These are phyloP conservation scores for Bergia puertoricense DNA, from an alignment of 92 coral and sea anemone genomes.

Conservation along the genomic window DNA sequence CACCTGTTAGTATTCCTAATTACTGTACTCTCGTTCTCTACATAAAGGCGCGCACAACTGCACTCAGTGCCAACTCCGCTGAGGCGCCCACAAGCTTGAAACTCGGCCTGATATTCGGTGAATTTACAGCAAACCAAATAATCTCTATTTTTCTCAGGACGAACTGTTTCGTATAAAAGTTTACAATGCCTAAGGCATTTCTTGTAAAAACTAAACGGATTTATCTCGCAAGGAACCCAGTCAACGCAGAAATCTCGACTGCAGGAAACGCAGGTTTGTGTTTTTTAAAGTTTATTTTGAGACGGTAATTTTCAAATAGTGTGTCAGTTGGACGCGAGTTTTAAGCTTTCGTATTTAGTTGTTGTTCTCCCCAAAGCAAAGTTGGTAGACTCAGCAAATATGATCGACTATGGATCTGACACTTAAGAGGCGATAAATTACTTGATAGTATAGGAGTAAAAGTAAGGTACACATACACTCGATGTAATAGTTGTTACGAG, in stretches of 20 bases:
- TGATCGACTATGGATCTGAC: not conserved
- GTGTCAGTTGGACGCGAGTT: not conserved
- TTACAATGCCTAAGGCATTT: slow-evolving; percentile 68
- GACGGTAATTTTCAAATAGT: not conserved
- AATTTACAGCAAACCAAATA: not conserved
- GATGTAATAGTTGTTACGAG: not conserved
- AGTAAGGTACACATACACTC: not conserved
- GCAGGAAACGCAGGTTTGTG: slow-evolving; percentile 31
- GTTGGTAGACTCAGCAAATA: not conserved
- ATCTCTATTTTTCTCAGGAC: not conserved
- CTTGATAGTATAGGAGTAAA: not conserved
- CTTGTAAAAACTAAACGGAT: slow-evolving; percentile 61
- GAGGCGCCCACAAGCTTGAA: not conserved
- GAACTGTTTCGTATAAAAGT: not conserved
- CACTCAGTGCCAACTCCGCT: not conserved
- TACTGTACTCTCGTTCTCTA: slow-evolving; percentile 49
- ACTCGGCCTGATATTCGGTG: not conserved
- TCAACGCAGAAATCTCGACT: slow-evolving; percentile 14
- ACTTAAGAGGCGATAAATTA: not conserved
- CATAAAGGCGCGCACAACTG: slow-evolving; percentile 29
- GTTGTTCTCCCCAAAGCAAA: not conserved
- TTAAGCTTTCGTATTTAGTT: not conserved
- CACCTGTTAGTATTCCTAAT: slow-evolving; percentile 64
- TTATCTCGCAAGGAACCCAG: slow-evolving; percentile 40
- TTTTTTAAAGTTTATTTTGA: not conserved